phyloP scores from a whole-genome alignment of 2,888 invertebrate genomes.

The Myopa tessellatipennis region DNA sequence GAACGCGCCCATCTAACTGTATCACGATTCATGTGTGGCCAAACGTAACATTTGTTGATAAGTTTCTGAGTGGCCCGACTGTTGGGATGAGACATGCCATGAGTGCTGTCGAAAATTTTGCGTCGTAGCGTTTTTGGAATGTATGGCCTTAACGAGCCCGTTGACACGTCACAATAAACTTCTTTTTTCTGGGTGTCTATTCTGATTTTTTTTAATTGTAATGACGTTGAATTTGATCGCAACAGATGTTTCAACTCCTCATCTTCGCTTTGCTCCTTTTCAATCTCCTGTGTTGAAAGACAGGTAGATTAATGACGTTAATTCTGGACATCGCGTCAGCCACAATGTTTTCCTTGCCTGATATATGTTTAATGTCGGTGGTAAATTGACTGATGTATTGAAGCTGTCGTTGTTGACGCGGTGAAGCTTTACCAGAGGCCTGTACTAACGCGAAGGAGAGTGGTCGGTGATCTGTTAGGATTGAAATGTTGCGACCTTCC shows the following conservation, averaged over 20 bases:
- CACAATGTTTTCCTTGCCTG: conserved; percentile 40
- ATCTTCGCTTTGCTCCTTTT: conserved; percentile 38
- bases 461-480: conserved; percentile 57
- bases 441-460: conserved; percentile 41
- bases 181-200: conserved; percentile 24
- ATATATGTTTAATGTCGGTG: conserved; percentile 38
- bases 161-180: conserved; percentile 43
- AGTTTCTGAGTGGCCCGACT: conserved; percentile 36
- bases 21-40: conserved; percentile 45
- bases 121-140: conserved; percentile 31
- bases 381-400: conserved; percentile 46
- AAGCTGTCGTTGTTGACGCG: conserved; percentile 42
- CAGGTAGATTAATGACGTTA: conserved; percentile 22
- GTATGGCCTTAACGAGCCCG: conserved; percentile 35
- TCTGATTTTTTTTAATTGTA: conserved; percentile 32
- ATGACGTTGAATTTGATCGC: conserved; percentile 28
- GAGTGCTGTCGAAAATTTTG: conserved; percentile 32
- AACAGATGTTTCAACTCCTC: conserved; percentile 34
- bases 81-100: conserved; percentile 39
- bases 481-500: conserved; percentile 58
- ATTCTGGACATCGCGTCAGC: conserved; percentile 45
- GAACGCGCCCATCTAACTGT: conserved; percentile 27
- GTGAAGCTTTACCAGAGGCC: conserved; percentile 41
- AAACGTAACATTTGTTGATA: conserved; percentile 38
- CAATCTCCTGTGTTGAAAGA: conserved; percentile 35